Base-by-base conservation (phyloP, 2,113 vertebrate genomes). In the Andinoacara biseriatus region DNA sequence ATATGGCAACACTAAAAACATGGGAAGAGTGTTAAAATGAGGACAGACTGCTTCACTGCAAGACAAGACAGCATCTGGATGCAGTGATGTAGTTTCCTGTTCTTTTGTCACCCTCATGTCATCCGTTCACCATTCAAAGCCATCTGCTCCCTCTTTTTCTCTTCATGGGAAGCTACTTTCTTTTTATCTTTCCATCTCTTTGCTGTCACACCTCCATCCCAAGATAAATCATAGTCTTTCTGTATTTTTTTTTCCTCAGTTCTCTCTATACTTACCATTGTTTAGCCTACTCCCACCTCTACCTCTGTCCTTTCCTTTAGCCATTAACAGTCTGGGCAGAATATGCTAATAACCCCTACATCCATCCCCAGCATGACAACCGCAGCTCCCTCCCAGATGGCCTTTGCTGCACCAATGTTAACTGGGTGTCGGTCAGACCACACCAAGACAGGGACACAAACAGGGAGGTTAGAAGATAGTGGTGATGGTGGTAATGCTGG, bases 1-100 rank as follows among this genome's bases (percentile, higher is more conserved):
- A 58, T 10, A 54, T 46, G 56, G 52, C 58, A 58, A 17, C 26
- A n/a, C 14, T 54, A 7, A 54, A 83, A 82, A 54, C 67, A 72
- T 54, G 46, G 52, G 46, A 31, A 29, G 26, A 38, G 83, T 60
- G 84, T 87, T 62, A 38, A 54, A 86, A 86, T 65, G 59, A 78
- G 29, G 86, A 69, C 89, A 83, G 86, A 89, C 72, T 74, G 78
- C 52, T 87, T 91, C 85, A 87, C 77, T 80, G 80, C 1, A 20
- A 89, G 86, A 90, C 86, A 81, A 83, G 84, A 60, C 69, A 62
- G 80, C 92, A 90, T 88, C 92, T 92, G 91, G 90, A 76, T 90
- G 52, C 67, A 78, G 80, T 26, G 74, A 88, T 79, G 74, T 69
- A 38, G 67, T 77, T 82, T 90, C 74, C 77, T 76, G 43, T 62